These are phyloP conservation scores for Plotosus lineatus DNA, from an alignment of 2,113 vertebrate species.

Conservation along the genomic window DNA sequence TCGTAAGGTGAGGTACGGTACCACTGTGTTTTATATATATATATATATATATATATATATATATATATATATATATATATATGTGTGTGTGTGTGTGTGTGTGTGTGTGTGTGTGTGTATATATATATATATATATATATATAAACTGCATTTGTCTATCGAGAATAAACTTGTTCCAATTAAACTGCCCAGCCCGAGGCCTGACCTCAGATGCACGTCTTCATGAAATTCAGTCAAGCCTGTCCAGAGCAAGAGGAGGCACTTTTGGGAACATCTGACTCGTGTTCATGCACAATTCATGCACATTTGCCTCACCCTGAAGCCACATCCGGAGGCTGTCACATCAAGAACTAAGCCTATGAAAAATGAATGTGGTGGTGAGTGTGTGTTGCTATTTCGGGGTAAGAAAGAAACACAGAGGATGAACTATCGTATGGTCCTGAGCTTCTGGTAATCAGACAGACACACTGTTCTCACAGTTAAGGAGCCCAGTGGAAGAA, in stretches of 20 bases:
- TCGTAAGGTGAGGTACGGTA: too few relatives aligned
- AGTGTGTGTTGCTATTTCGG: constrained; percentile 16
- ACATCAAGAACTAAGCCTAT: constrained; percentile 34
- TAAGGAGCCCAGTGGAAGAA: neutral
- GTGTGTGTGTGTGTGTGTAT: too few relatives aligned
- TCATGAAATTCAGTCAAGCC: neutral
- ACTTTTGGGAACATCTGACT: constrained; percentile 12
- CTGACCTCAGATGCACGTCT: constrained; percentile 11
- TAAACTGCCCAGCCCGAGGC: constrained; percentile 8
- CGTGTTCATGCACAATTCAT: constrained; percentile 43
- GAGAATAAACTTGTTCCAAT: neutral
- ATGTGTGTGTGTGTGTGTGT: too few relatives aligned
- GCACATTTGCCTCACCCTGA: constrained; percentile 38
- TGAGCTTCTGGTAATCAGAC: constrained; percentile 21
- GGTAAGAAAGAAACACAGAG: constrained; percentile 24
- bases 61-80: too few relatives aligned
- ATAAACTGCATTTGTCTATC: too few relatives aligned
- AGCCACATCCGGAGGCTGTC: constrained; percentile 17
- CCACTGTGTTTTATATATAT: too few relatives aligned
- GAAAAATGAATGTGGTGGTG: constrained; percentile 41
- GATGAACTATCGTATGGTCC: neutral
- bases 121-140: too few relatives aligned
- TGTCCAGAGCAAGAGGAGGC: neutral
- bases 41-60: too few relatives aligned
- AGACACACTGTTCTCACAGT: constrained; percentile 5